Evolutionary conservation across 2,113 vertebrate species (phyloP).

Genomic region (Equus przewalskii): DNA sequence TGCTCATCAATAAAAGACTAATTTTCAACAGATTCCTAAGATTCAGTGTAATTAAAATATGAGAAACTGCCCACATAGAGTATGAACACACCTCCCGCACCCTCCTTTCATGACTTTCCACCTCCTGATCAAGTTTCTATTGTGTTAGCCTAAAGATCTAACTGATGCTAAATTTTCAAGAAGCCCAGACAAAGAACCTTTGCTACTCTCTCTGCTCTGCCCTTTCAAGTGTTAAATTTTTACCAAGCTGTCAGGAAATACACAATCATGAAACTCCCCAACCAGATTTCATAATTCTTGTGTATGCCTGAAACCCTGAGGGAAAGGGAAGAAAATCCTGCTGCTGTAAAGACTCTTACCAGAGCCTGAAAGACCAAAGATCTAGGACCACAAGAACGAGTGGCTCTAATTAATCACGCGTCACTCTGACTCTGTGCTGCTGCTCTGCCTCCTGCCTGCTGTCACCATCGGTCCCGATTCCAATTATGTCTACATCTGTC

Average conservation of each 20-base stretch:
- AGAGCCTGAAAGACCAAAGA: neutral
- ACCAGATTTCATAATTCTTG: neutral
- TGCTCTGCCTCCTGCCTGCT: neutral
- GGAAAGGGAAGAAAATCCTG: neutral
- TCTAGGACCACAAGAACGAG: neutral
- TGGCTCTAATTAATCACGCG: neutral
- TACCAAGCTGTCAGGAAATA: conserved; percentile 49
- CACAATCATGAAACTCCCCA: neutral
- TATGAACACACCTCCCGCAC: neutral
- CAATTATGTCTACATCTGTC: neutral
- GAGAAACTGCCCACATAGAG: neutral
- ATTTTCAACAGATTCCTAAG: neutral
- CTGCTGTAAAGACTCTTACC: accelerated
- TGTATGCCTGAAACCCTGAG: neutral
- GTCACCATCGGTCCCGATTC: neutral
- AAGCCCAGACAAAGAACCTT: conserved; percentile 45
- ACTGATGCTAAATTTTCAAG: conserved; percentile 18
- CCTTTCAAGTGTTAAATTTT: conserved; percentile 19
- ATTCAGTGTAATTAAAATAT: neutral
- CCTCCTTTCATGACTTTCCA: neutral
- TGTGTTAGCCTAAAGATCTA: neutral
- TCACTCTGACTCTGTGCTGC: neutral
- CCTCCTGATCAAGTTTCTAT: neutral
- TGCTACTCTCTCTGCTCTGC: neutral
- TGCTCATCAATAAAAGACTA: neutral